Conservation (phyloP, 64 coral and sea anemone species). For the Porites australiensis region DNA sequence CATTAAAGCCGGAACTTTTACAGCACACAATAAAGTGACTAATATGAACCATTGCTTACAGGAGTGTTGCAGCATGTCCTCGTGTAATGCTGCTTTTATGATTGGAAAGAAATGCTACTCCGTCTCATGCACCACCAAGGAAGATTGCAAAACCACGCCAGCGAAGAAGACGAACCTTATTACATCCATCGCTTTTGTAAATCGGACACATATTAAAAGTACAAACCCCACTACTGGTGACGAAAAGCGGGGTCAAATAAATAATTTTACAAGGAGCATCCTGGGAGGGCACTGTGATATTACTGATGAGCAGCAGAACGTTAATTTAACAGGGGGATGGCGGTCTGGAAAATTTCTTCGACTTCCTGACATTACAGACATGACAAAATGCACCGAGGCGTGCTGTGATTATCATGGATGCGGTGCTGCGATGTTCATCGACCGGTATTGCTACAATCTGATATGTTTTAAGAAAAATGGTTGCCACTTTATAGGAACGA, state of each 20-base stretch:
- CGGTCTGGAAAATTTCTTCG: constrained; percentile 84
- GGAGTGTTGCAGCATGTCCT: constrained; percentile 53
- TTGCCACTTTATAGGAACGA: constrained; percentile 57
- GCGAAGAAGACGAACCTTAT: constrained; percentile 42
- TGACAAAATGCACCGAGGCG: constrained; percentile 54
- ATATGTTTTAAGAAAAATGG: constrained; percentile 68
- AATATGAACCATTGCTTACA: constrained; percentile 60
- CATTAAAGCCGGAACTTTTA: constrained; percentile 81
- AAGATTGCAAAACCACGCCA: constrained; percentile 57
- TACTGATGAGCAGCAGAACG: constrained; percentile 55
- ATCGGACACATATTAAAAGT: background rate
- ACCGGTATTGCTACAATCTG: constrained; percentile 79
- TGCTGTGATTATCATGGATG: constrained; percentile 77
- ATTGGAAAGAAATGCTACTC: constrained; percentile 77
- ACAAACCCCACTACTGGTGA: background rate
- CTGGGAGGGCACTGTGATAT: constrained; percentile 61
- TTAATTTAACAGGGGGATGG: constrained; percentile 90
- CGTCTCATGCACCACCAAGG: constrained; percentile 35
- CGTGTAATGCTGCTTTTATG: constrained; percentile 81
- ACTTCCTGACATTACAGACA: constrained; percentile 58
- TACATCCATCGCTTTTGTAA: constrained; percentile 72
- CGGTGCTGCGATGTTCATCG: constrained; percentile 71
- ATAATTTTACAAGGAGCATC: constrained; percentile 14
- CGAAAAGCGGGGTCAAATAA: background rate
- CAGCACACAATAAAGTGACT: constrained; percentile 52